Base-by-base conservation (phyloP, 2,113 vertebrate genomes). In the Cisticola juncidis region DNA sequence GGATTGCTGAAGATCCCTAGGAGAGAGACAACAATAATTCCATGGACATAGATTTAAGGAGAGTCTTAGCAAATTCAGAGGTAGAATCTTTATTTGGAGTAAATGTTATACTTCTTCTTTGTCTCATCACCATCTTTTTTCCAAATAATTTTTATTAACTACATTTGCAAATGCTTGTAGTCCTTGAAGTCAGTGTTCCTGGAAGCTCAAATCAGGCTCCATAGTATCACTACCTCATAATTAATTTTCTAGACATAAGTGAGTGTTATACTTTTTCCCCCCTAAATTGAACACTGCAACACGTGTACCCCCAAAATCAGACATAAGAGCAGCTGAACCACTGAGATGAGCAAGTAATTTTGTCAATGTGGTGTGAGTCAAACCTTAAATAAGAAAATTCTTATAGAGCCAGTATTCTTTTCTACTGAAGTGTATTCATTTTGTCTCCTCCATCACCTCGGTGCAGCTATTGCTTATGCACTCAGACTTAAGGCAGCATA, bases 381-480 rank as follows among this genome's bases (percentile, higher is more conserved):
- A 66, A 66, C 12, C n/a, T 86, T 60, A 74, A 86, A 77, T 10
- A 74, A 77, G 53, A 78, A 86, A 83, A 86, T 24, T 77, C 19
- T 66, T 72, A 53, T 29, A 22, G 77, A 35, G 23, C 6, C 44
- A 77, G 8, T 38, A n/a, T 40, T 72, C 22, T 83, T 86, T 50
- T 15, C 66, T 85, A 19, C 2, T 60, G 33, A 83, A 81, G 20
- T 25, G 29, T 23, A 62, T 83, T 54, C 0, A 12, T 73, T 51
- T 66, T 83, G n/a, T 71, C 23, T 78, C 12, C 31, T 38, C 26
- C 35, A 70, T 9, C 0, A 0, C 25, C 53, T 26, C 0, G 8
- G 29, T 29, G 29, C 26, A 77, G 29, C 14, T 56, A 19, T 36
- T 83, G 71, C n/a, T 58, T 58, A 60, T 0, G 4, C 26, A 78